Percentiles rank a stretch among this genome's conserved stretches.
Evolutionary conservation across 2,797 vertebrate species (phyloP).

Genomic region (Epinephelus awoara): DNA sequence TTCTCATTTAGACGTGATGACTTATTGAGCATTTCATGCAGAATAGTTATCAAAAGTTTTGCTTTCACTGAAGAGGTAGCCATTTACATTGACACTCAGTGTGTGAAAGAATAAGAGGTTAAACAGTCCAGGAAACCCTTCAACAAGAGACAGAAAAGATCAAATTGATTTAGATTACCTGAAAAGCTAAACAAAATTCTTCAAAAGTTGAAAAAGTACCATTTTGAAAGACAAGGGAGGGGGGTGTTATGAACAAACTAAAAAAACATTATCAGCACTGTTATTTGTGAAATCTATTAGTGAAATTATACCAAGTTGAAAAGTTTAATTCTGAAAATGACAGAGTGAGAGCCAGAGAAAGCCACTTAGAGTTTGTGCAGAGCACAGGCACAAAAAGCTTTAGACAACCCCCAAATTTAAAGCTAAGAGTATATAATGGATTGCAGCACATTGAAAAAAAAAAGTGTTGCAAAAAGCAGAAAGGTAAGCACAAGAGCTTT

Average conservation of each 20-base stretch:
- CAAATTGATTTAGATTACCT: neutral
- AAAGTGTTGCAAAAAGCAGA: constrained; percentile 29
- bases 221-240: neutral
- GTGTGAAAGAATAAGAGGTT: neutral
- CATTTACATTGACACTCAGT: neutral
- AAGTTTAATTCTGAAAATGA: constrained; percentile 7
- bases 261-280: neutral
- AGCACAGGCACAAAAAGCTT: neutral
- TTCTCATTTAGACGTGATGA: neutral
- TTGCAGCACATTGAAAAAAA: neutral
- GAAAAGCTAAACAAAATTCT: neutral
- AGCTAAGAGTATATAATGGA: constrained; percentile 9
- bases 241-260: neutral
- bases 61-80: neutral
- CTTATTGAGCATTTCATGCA: neutral
- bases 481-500: constrained; percentile 18
- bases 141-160: neutral
- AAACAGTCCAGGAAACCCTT: neutral
- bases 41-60: neutral
- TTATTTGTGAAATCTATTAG: neutral
- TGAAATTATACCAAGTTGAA: neutral
- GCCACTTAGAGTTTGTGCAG: neutral
- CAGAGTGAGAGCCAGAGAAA: neutral
- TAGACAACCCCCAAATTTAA: neutral
- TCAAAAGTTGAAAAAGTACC: neutral